Evolutionary conservation across 2,797 vertebrate genomes (phyloP).

Genomic region (Gymnoscopelus braueri): DNA sequence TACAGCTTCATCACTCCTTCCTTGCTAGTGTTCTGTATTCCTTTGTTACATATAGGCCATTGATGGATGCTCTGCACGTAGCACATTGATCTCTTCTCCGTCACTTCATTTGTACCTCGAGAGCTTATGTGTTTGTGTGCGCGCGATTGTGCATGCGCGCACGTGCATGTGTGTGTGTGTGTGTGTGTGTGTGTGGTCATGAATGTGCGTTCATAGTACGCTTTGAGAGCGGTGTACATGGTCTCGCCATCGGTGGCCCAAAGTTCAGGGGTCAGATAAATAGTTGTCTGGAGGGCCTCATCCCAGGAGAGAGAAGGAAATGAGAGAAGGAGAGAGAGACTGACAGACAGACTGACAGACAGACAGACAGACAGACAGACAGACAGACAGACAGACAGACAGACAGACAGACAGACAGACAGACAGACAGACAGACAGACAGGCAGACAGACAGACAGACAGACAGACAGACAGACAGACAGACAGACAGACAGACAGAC

Average conservation of each 20-base stretch:
- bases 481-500: background rate
- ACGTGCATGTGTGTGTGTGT: background rate
- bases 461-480: background rate
- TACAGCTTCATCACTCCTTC: no score
- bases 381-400: background rate
- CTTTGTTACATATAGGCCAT: no score
- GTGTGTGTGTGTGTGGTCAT: background rate
- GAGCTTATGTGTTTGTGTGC: background rate
- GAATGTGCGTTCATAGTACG: constrained; percentile 4
- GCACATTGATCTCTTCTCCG: no score
- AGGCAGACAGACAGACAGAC: background rate
- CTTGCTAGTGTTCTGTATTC: no score
- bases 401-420: background rate
- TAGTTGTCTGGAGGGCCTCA: constrained; percentile 63
- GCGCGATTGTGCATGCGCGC: no score
- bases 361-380: background rate
- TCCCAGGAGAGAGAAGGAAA: constrained; percentile 42
- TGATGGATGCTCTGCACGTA: no score
- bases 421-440: background rate
- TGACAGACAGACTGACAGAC: background rate
- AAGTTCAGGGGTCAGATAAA: constrained; percentile 72
- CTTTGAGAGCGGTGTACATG: constrained; percentile 15
- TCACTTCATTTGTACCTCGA: no score
- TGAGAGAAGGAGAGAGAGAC: background rate
- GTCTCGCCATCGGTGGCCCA: constrained; percentile 45